Conservation (phyloP, 2,888 invertebrate species). For the Girardia tigrina region DNA sequence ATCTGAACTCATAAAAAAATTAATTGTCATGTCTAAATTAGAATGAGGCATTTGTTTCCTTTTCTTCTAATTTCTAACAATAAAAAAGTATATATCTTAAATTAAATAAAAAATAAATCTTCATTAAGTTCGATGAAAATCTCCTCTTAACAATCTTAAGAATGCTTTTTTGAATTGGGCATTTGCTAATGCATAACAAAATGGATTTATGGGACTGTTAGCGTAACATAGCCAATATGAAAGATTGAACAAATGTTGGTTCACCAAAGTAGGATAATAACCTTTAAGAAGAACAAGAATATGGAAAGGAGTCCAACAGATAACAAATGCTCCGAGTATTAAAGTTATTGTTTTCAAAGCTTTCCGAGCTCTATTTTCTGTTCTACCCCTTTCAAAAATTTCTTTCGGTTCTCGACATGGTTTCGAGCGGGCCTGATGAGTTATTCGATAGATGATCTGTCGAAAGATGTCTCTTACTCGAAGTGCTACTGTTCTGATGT, state of each 20-base stretch:
- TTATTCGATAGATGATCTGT: neutral
- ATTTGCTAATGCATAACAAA: slow-evolving; percentile 95
- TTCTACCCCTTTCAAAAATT: slow-evolving; percentile 70
- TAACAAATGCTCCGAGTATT: slow-evolving; percentile 84
- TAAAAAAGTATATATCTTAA: neutral
- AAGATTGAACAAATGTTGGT: slow-evolving; percentile 43
- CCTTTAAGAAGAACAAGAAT: slow-evolving; percentile 85
- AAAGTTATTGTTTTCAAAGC: slow-evolving; percentile 95
- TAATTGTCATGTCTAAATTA: neutral
- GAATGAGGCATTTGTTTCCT: neutral
- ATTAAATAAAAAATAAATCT: neutral
- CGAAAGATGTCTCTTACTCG: neutral
- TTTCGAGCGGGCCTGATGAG: neutral
- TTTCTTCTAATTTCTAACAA: neutral
- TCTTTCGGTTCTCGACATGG: slow-evolving; percentile 29
- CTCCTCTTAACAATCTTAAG: slow-evolving; percentile 79
- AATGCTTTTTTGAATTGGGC: slow-evolving; percentile 98
- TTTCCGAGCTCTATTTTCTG: slow-evolving; percentile 92
- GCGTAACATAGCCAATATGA: slow-evolving; percentile 70
- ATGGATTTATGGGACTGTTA: slow-evolving; percentile 94
- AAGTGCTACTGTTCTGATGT: neutral
- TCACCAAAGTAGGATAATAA: slow-evolving; percentile 60
- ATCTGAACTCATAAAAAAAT: neutral
- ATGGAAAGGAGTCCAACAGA: slow-evolving; percentile 99
- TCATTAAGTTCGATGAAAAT: slow-evolving; percentile 70